Percentiles rank a stretch among this genome's conserved stretches.
Conservation (phyloP, 2,797 vertebrate genomes). For the Lithobates pipiens region DNA sequence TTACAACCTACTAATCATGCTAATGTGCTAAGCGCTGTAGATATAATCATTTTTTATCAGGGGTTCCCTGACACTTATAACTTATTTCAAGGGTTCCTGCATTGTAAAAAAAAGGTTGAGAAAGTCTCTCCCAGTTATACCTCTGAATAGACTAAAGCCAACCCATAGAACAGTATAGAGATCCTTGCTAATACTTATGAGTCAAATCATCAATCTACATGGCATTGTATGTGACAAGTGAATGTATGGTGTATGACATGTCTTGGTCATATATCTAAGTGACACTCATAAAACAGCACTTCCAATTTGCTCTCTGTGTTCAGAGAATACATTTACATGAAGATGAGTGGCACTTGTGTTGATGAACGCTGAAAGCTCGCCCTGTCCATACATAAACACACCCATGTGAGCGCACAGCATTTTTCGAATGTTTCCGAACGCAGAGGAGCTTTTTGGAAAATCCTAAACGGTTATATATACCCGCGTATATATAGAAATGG, state of each 20-base stretch:
- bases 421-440: slow-evolving; percentile 32
- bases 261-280: neutral
- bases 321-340: neutral
- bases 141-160: neutral
- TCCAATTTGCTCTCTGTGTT: slow-evolving; percentile 1
- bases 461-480: slow-evolving; percentile 41
- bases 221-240: neutral
- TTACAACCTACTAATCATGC: too few species aligned
- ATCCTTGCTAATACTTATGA: neutral
- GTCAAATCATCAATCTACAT: neutral
- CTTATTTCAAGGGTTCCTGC: too few species aligned
- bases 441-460: slow-evolving; percentile 29
- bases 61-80: too few species aligned
- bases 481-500: slow-evolving; percentile 43
- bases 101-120: too few species aligned
- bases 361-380: neutral
- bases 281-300: slow-evolving; percentile 19
- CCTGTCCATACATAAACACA: neutral
- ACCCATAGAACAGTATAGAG: neutral
- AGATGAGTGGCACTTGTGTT: neutral
- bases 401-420: slow-evolving; percentile 25
- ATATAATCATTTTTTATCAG: too few species aligned
- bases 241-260: neutral
- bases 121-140: too few species aligned
- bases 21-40: too few species aligned